Conservation (phyloP, 2,888 invertebrate genomes). For the Lymantria dispar region DNA sequence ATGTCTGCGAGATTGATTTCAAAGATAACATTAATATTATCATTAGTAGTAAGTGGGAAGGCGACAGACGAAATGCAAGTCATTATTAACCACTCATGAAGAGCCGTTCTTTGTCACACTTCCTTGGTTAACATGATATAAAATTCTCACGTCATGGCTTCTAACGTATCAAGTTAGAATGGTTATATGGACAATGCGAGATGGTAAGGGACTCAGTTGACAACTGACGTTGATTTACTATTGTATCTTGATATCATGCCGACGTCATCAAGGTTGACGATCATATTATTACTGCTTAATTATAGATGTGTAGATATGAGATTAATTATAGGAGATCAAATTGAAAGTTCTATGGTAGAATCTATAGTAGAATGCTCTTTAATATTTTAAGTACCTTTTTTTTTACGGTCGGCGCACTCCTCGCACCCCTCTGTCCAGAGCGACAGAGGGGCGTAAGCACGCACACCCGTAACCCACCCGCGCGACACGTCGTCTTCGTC, state of each 20-base stretch:
- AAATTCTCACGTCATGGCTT: slow-evolving; percentile 45
- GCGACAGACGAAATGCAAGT: slow-evolving; percentile 73
- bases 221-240: slow-evolving; percentile 80
- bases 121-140: slow-evolving; percentile 12
- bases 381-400: too few relatives aligned
- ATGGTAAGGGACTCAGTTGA: slow-evolving; percentile 67
- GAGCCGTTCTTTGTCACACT: slow-evolving; percentile 42
- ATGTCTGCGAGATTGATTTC: slow-evolving; percentile 64
- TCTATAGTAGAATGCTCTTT: too few relatives aligned
- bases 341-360: too few relatives aligned
- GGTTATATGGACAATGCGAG: slow-evolving; percentile 51
- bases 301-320: slow-evolving; percentile 24
- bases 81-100: slow-evolving; percentile 48
- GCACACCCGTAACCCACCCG: too few relatives aligned
- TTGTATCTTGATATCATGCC: slow-evolving; percentile 64
- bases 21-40: slow-evolving; percentile 77
- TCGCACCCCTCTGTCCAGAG: too few relatives aligned
- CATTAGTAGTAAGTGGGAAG: slow-evolving; percentile 75
- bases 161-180: slow-evolving; percentile 41
- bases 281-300: slow-evolving; percentile 39
- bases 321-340: slow-evolving; percentile 20
- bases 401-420: too few relatives aligned
- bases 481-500: too few relatives aligned
- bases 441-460: too few relatives aligned
- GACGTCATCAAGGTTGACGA: slow-evolving; percentile 59